Base-by-base conservation (phyloP, 2,888 invertebrate genomes). In the Lithophane leautieri region DNA sequence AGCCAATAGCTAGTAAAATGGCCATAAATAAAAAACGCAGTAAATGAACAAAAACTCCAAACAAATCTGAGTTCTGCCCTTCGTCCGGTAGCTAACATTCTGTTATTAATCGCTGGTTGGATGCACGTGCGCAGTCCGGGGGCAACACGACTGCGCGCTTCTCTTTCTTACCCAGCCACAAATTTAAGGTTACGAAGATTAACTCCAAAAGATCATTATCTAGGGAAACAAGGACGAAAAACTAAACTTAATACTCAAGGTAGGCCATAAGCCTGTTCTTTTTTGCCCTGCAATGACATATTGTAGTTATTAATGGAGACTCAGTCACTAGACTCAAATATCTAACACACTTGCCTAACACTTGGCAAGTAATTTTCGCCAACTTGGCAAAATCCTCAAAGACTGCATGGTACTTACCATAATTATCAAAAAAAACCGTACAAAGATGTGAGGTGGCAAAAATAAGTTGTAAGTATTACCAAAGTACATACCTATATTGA, bases 61-160 rank as follows among this genome's bases (percentile, higher is more conserved):
- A 80, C 62, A 72, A 60, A 76, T 52, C 25, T 50, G 52, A 19
- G 61, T 54, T 40, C 44, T 72, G 61, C 70, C 66, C 82, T 62
- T 76, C 71, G 62, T 67, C 67, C 63, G 72, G 82, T 82, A 73
- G 85, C 72, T 12, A 75, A 70, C 61, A 54, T 66, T 81, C 66
- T 67, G 71, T 70, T 81, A 81, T 63, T 84, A 81, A 84, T 82
- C 85, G 67, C 72, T 28, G 70, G 56, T 44, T 22, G 47, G 28
- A 47, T 22, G 84, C 62, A 54, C 67, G 9, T 63, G 74, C 67
- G 70, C 82, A 58, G 71, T n/a, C 58, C 73, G 22, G 58, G 67
- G 34, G 66, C 47, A 63, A 73, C 50, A 63, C 58, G 82, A 58
- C 62, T 66, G 69, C 50, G 12, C 47, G 40, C 47, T 71, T 66